Evolutionary conservation across 2,113 vertebrate species (phyloP), one percentile per base, ranked within the genome.

Genomic region (Petromus typicus): DNA sequence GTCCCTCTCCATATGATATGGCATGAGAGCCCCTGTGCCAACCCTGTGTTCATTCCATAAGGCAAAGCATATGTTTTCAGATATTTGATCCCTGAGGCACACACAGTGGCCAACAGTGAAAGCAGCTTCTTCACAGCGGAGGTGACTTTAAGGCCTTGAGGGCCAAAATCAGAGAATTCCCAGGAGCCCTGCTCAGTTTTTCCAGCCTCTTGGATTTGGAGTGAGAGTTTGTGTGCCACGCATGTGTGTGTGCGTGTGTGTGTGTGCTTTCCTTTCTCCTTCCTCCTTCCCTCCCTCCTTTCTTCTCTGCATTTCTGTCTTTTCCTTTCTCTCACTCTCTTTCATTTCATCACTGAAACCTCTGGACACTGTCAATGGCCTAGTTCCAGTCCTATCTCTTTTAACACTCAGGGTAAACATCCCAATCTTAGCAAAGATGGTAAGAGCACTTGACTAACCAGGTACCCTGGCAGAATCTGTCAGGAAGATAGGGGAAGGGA

Each of bases 61-160:
- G 54, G 69, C 88, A 92, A 73, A 92, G 78, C 69, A 4, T 30
- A 17, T 81, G 69, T 75, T 45, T 71, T 20, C 43, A 61, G 87
- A 27, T 69, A 93, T 43, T 57, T 90, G 90, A 90, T 95, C 78
- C 82, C 43, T 57, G 87, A 94, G 88, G 86, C 51, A 75, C 43
- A 43, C 45, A 79, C 57, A 32, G 90, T 23, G 40, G 76, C 81
- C 45, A 95, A 96, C 57, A 48, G 0, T 64, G 84, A 86, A 92
- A 87, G 81, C 51, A 90, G 82, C 40, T 57, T 84, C 67, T 91
- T 54, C 25, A 7, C 4, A 45, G 48, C 22, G 78, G 63, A 71
- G 90, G 23, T 1, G 16, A 64, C 4, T 3, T 14, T 40, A 76
- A 66, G 96, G 3, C 37, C 45, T n/a, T 23, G 40, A 16, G 61